Evolutionary conservation across 2,888 invertebrate species (phyloP), one percentile per base, ranked within the genome.

Genomic region (Drosophila multiciliata): DNA sequence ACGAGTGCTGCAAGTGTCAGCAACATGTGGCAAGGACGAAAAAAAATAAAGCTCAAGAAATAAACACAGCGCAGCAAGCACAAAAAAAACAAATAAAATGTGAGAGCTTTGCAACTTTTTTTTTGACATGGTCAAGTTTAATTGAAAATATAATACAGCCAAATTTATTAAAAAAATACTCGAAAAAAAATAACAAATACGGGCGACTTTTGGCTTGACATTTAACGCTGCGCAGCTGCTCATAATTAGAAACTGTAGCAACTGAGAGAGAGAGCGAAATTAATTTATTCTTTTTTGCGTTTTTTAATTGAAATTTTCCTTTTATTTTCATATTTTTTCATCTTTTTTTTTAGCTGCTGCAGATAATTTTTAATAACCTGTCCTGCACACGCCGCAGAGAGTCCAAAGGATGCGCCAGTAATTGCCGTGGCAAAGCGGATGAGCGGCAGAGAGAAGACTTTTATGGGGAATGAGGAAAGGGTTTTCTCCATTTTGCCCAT

Each of bases 321-420:
- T 67, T 63, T 48, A 60, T 76, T 53, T 68, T 61, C 66, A 66
- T 63, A 35, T 60, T 54, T 57, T 50, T 68, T 73, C 66, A 52
- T 48, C 45, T 63, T 52, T 61, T 62, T 52, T 60, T 71, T 69
- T 73, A 48, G 55, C 67, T 82, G 75, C 66, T 83, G 82, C 74
- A 80, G 85, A 87, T 87, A 85, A 89, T 87, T 87, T 75, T 87
- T 87, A 87, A 87, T 87, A 87, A 83, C 83, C 83, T 78, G 80
- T 63, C 68, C 75, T 52, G 67, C 67, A 68, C 78, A 72, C 78
- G 50, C 66, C 58, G 63, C 75, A 49, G 52, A 59, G 68, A 58
- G 50, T 45, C 72, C 53, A 63, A 69, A 73, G 80, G 73, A 83
- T 83, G 85, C 77, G 69, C 64, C 65, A 57, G 68, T 81, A 81